Conservation (phyloP, 1,140 invertebrate species). For the Ganaspis sp. region DNA sequence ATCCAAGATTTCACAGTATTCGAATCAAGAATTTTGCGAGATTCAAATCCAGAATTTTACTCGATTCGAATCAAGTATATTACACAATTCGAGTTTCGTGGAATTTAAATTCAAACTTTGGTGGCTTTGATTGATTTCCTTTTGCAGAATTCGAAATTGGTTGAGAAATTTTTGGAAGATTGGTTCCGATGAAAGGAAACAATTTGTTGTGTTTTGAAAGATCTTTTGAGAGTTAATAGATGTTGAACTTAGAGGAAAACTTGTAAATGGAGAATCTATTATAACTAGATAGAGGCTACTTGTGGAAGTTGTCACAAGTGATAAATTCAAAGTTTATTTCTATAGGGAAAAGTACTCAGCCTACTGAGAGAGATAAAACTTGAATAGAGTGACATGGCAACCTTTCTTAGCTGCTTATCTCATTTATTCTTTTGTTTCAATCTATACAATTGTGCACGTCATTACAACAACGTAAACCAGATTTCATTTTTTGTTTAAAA, state of each 20-base stretch:
- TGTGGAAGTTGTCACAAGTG: not conserved
- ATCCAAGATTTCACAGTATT: too few species aligned
- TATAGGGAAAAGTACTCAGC: not conserved
- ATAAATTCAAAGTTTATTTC: slow-evolving; percentile 22
- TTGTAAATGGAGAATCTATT: slow-evolving; percentile 7
- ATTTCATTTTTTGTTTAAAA: too few species aligned
- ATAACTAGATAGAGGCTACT: not conserved
- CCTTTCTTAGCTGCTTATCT: not conserved
- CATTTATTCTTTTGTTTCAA: not conserved
- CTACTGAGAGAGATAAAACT: not conserved
- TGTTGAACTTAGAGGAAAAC: not conserved
- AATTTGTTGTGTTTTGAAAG: too few species aligned
- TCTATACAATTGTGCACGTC: not conserved
- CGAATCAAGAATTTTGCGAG: too few species aligned
- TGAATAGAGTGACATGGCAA: not conserved
- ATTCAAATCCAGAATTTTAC: too few species aligned
- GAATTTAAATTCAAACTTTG: too few species aligned
- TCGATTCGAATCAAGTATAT: too few species aligned
- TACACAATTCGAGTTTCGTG: too few species aligned
- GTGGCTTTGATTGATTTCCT: too few species aligned
- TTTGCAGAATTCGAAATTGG: too few species aligned
- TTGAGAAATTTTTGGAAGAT: too few species aligned
- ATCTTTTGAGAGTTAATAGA: not conserved
- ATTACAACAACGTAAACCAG: not conserved
- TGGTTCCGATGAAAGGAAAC: too few species aligned